Percentiles rank a stretch among this genome's conserved stretches.
Conservation (phyloP, 2,113 vertebrate species). For the Dascyllus trimaculatus region DNA sequence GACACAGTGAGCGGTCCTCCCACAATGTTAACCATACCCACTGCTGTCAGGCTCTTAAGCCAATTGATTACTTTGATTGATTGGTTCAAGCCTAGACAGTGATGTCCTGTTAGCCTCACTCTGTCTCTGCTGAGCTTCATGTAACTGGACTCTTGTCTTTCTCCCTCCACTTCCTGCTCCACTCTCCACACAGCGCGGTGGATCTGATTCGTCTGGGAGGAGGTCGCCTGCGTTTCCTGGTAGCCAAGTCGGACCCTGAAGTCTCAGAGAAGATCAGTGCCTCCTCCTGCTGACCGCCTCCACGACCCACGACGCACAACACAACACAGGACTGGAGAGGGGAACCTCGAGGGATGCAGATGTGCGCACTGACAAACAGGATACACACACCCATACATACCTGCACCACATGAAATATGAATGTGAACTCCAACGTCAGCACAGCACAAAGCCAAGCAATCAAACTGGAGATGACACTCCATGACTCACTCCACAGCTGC, state of each 20-base stretch:
- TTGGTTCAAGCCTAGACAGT: conserved; percentile 28
- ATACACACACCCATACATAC: conserved; percentile 10
- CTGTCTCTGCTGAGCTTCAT: conserved; percentile 64
- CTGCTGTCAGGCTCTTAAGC: conserved; percentile 37
- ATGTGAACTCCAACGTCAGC: conserved; percentile 47
- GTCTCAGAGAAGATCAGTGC: conserved; percentile 93
- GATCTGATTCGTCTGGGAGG: conserved; percentile 94
- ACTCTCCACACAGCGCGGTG: conserved; percentile 87
- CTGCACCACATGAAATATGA: conserved; percentile 38
- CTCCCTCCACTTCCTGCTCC: conserved; percentile 16
- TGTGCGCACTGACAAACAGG: conserved; percentile 18
- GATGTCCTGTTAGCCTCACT: conserved; percentile 15
- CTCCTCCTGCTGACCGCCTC: conserved; percentile 84
- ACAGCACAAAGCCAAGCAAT: conserved; percentile 53
- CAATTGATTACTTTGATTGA: conserved; percentile 55
- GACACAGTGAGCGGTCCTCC: conserved; percentile 5
- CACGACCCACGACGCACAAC: conserved; percentile 9
- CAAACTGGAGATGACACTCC: conserved; percentile 39
- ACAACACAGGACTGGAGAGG: not conserved
- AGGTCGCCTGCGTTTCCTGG: conserved; percentile 91
- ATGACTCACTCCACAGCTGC: conserved; percentile 37
- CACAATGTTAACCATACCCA: conserved; percentile 22
- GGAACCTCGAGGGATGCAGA: not conserved
- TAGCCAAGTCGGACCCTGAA: conserved; percentile 93
- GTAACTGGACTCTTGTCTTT: conserved; percentile 54